Percentiles rank a stretch among this genome's conserved stretches.
Conservation (phyloP, 35 echinoderm and acorn worm genomes). For the Lytechinus variegatus region DNA sequence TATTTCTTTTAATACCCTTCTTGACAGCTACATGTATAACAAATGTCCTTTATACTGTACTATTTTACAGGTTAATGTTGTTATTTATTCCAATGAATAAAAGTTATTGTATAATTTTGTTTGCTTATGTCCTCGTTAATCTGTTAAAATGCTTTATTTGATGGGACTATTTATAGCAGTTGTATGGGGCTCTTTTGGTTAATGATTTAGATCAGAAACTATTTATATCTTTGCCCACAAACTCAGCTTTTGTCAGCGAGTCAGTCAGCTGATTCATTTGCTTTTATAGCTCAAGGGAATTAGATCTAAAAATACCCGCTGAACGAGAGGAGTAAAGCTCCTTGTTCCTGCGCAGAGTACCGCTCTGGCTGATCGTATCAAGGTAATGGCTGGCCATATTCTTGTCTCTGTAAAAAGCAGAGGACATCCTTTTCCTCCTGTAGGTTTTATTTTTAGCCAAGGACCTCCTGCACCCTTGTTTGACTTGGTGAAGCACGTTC, state of each 20-base stretch:
- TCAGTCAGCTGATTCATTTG: slow-evolving; percentile 10
- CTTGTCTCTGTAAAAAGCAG: neutral
- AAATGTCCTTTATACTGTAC: neutral
- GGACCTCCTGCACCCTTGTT: neutral
- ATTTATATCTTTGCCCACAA: neutral
- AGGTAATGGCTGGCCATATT: neutral
- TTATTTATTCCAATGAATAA: neutral
- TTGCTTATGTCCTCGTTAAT: neutral
- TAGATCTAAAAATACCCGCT: neutral
- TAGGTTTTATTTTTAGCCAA: neutral
- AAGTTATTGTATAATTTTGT: neutral
- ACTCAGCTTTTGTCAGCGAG: neutral
- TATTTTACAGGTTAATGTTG: neutral
- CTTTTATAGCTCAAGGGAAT: neutral
- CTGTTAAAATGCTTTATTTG: neutral
- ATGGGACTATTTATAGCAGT: neutral
- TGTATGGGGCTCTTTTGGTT: neutral
- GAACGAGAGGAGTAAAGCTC: neutral
- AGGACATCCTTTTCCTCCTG: neutral
- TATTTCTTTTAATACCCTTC: no score
- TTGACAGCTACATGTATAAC: no score
- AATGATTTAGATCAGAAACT: slow-evolving; percentile 14
- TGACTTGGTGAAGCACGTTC: neutral
- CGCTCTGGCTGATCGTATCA: neutral
- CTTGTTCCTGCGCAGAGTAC: neutral